Evolutionary conservation across 1,140 invertebrate genomes (phyloP).

Genomic region (Drosophila busckii): DNA sequence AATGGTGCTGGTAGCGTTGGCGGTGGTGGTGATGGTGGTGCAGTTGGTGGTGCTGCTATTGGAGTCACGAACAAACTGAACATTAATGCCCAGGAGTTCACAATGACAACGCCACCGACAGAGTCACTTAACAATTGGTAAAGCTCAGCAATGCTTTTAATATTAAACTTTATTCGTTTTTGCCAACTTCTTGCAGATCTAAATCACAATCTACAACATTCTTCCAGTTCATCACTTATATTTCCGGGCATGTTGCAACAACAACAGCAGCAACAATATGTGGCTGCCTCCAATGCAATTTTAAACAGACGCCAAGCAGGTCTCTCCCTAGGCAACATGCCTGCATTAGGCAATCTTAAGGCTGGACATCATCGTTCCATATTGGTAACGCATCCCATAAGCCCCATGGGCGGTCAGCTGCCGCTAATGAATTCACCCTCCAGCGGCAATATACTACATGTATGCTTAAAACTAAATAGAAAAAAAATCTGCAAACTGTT

Average conservation of each 20-base stretch:
- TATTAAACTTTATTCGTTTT: slow-evolving; percentile 55
- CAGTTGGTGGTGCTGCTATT: slow-evolving; percentile 45
- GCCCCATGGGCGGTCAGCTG: slow-evolving; percentile 60
- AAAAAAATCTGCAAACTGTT: background rate
- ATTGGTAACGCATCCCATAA: slow-evolving; percentile 65
- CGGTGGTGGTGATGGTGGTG: slow-evolving; percentile 40
- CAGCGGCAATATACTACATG: slow-evolving; percentile 85
- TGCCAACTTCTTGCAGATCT: slow-evolving; percentile 73
- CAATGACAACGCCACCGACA: slow-evolving; percentile 81
- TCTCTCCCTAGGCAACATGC: slow-evolving; percentile 64
- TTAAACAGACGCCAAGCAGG: slow-evolving; percentile 64
- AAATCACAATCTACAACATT: slow-evolving; percentile 78
- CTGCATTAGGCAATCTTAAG: slow-evolving; percentile 27
- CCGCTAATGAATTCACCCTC: slow-evolving; percentile 82
- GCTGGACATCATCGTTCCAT: slow-evolving; percentile 76
- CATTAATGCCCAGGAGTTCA: slow-evolving; percentile 92
- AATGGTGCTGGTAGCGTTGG: slow-evolving; percentile 31
- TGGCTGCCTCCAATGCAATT: slow-evolving; percentile 47
- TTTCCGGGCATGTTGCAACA: slow-evolving; percentile 80
- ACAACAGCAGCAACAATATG: slow-evolving; percentile 79
- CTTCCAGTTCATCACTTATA: slow-evolving; percentile 78
- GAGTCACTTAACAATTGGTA: slow-evolving; percentile 67
- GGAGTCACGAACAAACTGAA: slow-evolving; percentile 83
- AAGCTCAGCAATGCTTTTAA: slow-evolving; percentile 54
- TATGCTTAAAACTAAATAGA: slow-evolving; percentile 53